Evolutionary conservation across 2,888 invertebrate genomes (phyloP).

Genomic region (Drosophila robusta): DNA sequence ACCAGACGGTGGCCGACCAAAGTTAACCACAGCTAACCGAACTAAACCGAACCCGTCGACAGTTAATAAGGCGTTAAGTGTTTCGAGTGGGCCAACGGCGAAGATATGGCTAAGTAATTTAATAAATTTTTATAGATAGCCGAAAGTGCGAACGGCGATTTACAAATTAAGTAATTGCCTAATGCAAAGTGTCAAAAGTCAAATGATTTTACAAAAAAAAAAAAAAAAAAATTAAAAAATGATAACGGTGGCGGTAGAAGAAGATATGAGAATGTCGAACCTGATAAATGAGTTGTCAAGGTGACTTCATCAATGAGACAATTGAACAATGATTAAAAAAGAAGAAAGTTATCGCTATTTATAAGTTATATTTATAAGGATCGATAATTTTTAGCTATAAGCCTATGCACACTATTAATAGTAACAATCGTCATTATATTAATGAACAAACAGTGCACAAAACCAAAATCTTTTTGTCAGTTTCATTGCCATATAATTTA

Average conservation of each 20-base stretch:
- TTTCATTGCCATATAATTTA: no score
- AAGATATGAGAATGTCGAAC: background rate
- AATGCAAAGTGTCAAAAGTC: background rate
- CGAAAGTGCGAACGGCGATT: conserved; percentile 8
- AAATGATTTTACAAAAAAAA: conserved; percentile 6
- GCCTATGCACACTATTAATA: no score
- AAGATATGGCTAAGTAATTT: conserved; percentile 65
- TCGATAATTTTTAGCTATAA: no score
- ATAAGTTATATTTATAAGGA: no score
- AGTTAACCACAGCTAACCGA: background rate
- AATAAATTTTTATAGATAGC: conserved; percentile 65
- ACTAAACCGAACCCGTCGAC: conserved; percentile 1
- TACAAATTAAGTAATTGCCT: conserved; percentile 24
- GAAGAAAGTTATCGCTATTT: no score
- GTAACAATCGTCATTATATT: no score
- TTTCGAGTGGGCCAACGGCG: conserved; percentile 56
- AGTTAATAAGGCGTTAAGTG: conserved; percentile 65
- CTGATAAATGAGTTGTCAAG: no score
- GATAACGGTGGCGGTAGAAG: background rate
- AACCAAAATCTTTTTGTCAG: no score
- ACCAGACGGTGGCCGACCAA: conserved; percentile 10
- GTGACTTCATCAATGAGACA: no score
- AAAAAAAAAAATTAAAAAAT: background rate
- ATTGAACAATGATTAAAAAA: no score
- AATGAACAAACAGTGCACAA: no score